Evolutionary conservation across 2,113 vertebrate species (phyloP).

Genomic region (Microtus oregoni): DNA sequence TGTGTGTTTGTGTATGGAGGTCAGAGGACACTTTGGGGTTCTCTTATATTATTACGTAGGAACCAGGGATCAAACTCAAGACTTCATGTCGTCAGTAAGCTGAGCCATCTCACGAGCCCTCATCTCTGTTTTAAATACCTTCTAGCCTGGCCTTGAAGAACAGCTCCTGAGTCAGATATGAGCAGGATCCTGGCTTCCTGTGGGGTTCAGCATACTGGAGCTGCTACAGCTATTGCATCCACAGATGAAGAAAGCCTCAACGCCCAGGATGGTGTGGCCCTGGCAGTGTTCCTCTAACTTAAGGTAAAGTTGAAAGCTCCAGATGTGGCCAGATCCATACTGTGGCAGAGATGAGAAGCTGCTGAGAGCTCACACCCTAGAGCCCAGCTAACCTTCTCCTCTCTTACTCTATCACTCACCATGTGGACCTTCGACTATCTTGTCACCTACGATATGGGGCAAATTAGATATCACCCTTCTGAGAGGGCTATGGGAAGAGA

Average conservation of each 20-base stretch:
- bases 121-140: not conserved
- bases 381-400: not conserved
- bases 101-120: not conserved
- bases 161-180: not conserved
- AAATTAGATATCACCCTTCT: not conserved
- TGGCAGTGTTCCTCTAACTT: not conserved
- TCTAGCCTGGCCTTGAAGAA: not conserved
- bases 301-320: not conserved
- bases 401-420: not conserved
- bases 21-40: not conserved
- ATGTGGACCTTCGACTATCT: not conserved
- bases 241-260: not conserved
- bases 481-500: not conserved
- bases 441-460: not conserved
- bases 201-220: accelerated
- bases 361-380: not conserved
- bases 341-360: not conserved
- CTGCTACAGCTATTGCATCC: not conserved
- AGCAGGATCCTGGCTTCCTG: not conserved
- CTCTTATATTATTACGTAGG: not conserved
- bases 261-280: not conserved
- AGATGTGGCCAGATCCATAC: not conserved
- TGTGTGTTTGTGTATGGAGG: not conserved
- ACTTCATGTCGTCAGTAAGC: not conserved
- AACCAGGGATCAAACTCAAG: not conserved